Conservation (phyloP, 2,888 invertebrate genomes). For the Ecliptopera silaceata region DNA sequence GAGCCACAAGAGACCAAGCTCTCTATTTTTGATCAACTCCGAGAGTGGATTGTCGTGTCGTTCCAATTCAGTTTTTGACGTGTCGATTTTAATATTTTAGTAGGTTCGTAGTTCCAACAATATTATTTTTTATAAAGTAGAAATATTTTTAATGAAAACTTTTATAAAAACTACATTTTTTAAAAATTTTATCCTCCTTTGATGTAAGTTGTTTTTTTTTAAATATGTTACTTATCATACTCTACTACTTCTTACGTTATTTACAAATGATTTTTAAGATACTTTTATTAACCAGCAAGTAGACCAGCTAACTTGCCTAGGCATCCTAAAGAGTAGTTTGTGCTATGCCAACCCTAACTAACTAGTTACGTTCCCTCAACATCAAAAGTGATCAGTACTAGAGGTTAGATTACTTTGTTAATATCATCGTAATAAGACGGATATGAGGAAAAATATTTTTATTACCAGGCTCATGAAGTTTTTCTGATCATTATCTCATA, state of each 20-base stretch:
- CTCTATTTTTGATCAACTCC: slow-evolving; percentile 33
- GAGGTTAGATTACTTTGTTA: slow-evolving; percentile 29
- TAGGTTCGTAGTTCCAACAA: slow-evolving; percentile 8
- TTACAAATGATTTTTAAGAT: too few relatives aligned
- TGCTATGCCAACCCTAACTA: too few relatives aligned
- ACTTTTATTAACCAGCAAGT: too few relatives aligned
- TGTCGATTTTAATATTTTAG: slow-evolving; percentile 43
- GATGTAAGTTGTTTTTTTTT: too few relatives aligned
- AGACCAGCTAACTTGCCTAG: too few relatives aligned
- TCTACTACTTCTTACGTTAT: too few relatives aligned
- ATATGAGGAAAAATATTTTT: slow-evolving; percentile 29
- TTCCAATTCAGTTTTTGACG: slow-evolving; percentile 47
- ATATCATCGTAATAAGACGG: slow-evolving; percentile 29
- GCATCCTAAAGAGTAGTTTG: too few relatives aligned
- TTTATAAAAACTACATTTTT: too few relatives aligned
- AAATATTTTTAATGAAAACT: too few relatives aligned
- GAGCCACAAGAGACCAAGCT: slow-evolving; percentile 28
- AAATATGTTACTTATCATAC: too few relatives aligned
- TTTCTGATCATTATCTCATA: slow-evolving; percentile 28
- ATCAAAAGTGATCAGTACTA: slow-evolving; percentile 12
- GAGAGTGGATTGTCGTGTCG: slow-evolving; percentile 53
- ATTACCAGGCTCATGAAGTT: slow-evolving; percentile 28
- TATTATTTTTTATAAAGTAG: too few relatives aligned
- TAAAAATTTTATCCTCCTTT: too few relatives aligned
- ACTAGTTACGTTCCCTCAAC: slow-evolving; percentile 3